These are phyloP conservation scores for Tanytarsus gracilentus DNA, from an alignment of 2,888 invertebrate genomes.

Conservation along the genomic window DNA sequence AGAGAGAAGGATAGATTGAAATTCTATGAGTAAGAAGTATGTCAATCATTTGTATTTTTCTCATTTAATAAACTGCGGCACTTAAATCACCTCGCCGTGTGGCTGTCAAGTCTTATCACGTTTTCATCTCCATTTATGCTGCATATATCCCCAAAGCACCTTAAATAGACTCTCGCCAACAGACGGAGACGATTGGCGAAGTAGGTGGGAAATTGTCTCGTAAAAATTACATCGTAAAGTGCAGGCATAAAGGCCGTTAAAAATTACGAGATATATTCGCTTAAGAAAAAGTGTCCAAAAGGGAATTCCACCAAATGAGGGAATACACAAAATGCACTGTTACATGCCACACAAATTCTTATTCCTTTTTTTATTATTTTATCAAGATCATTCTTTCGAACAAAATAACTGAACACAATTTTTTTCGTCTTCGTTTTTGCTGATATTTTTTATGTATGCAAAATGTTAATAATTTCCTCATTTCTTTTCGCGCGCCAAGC, in stretches of 20 bases:
- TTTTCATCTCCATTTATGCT: not conserved
- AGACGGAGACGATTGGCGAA: not conserved
- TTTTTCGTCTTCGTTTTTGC: not conserved
- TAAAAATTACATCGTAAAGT: too few species aligned
- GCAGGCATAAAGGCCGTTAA: too few species aligned
- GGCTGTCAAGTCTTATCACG: constrained; percentile 18
- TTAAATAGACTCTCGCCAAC: not conserved
- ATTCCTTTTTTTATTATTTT: too few species aligned
- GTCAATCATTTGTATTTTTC: constrained; percentile 25
- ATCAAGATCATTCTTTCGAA: too few species aligned
- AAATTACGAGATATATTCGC: not conserved
- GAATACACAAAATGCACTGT: constrained; percentile 9
- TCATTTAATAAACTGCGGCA: constrained; percentile 21
- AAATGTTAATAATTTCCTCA: constrained; percentile 17
- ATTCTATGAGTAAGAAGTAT: constrained; percentile 5
- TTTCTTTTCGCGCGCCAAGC: not conserved
- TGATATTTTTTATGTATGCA: constrained; percentile 1
- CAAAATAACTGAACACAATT: not conserved
- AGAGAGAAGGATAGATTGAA: constrained; percentile 6
- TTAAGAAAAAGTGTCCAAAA: not conserved
- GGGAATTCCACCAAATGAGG: not conserved
- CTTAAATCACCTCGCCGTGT: constrained; percentile 8
- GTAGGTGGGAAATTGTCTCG: too few species aligned
- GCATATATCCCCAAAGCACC: not conserved
- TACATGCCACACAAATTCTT: constrained; percentile 17